Base-by-base conservation (phyloP, 2,888 invertebrate genomes). In the Vanessa cardui region DNA sequence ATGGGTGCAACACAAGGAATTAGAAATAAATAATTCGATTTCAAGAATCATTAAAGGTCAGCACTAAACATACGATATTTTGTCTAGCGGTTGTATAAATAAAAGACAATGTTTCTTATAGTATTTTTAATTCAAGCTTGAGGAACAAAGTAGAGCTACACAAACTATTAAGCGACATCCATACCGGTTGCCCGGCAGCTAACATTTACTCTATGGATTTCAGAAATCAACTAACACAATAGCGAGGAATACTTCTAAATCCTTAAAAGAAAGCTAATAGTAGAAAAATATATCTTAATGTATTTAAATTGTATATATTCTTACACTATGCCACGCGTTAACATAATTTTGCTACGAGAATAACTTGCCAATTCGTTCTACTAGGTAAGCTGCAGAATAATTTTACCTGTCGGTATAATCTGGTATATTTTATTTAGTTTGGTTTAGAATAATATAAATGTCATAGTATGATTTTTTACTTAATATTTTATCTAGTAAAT, bases 81-180 rank as follows among this genome's bases (percentile, higher is more conserved):
- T 33, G 7, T 39, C 39, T 8, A 2, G 9, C 9, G 39, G 50
- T 44, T 44, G 18, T n/a, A 26, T 61, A 31, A 71, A 74, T 84
- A 78, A 78, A 71, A 85, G 80, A 80, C 46, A 31, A 50, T 63
- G 50, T 46, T 18, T 62, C n/a, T 72, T 72, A 74, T 76, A 80
- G 78, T 86, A 80, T 77, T 82, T 91, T 90, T 88, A 88, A 83
- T 90, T 75, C 80, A 91, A 91, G 91, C 90, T 82, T 85, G 80
- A 86, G 86, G 83, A 85, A 87, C 83, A 86, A 86, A 88, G 82
- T 83, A 87, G 86, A 82, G 85, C 90, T 89, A 91, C 90, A 89
- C 84, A 90, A 85, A 77, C 80, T 83, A 81, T 77, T 67, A 82
- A 84, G 82, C 83, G 76, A 83, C 80, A 80, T 68, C 70, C 75